Conservation (phyloP, 2,113 vertebrate genomes). For the Cryptoleucopteryx plumbea region DNA sequence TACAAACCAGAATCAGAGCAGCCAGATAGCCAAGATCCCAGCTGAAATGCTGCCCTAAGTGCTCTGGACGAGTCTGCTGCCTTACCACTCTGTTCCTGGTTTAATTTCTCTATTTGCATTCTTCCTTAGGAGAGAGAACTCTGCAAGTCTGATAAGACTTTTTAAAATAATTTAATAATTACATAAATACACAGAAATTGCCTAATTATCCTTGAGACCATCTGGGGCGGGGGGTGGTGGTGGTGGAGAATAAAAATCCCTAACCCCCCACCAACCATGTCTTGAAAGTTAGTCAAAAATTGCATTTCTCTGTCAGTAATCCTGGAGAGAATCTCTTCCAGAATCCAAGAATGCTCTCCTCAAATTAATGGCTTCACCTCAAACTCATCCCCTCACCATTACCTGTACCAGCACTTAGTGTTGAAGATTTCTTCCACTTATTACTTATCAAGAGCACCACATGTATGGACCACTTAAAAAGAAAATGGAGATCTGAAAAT, state of each 20-base stretch:
- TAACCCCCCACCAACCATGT: fast-evolving
- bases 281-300: background rate
- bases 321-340: background rate
- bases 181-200: background rate
- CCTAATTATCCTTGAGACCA: background rate
- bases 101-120: background rate
- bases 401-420: background rate
- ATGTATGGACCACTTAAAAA: background rate
- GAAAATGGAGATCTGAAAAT: background rate
- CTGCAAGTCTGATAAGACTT: background rate
- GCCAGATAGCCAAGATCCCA: background rate
- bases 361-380: background rate
- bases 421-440: background rate
- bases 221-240: fast-evolving
- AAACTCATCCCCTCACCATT: background rate
- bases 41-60: background rate
- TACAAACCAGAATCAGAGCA: background rate
- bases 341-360: background rate
- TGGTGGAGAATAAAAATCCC: background rate
- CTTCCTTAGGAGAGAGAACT: background rate
- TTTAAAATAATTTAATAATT: background rate
- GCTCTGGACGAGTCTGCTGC: background rate
- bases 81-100: background rate
- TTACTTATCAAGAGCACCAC: background rate
- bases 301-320: background rate